Evolutionary conservation across 2,888 invertebrate genomes (phyloP).

Genomic region (Drosophila niveifrons): DNA sequence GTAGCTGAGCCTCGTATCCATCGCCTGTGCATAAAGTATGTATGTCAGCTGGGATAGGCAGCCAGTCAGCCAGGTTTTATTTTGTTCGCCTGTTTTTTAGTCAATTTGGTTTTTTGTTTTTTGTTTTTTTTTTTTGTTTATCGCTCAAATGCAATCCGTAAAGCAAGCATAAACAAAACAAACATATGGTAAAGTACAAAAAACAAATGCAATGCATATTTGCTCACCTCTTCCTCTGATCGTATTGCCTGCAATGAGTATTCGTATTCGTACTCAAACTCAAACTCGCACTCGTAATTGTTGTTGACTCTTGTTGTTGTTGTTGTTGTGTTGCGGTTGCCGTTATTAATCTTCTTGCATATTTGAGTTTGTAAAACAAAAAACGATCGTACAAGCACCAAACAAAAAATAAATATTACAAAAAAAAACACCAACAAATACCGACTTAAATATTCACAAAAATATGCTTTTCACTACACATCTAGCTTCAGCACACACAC

Average conservation of each 20-base stretch:
- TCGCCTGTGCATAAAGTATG: conserved; percentile 17
- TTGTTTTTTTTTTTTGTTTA: conserved; percentile 14
- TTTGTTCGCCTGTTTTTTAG: conserved; percentile 6
- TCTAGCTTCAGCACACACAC: conserved; percentile 22
- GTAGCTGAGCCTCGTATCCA: conserved; percentile 13
- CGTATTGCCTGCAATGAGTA: conserved; percentile 36
- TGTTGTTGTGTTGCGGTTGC: conserved; percentile 49
- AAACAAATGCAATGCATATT: conserved; percentile 59
- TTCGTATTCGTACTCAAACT: neutral
- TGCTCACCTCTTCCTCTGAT: conserved; percentile 70
- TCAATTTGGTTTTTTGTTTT: conserved; percentile 1
- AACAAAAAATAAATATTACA: conserved; percentile 3
- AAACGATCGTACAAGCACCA: neutral
- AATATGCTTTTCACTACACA: conserved; percentile 48
- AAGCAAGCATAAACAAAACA: conserved; percentile 16
- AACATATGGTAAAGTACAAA: conserved; percentile 26
- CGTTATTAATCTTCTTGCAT: conserved; percentile 35
- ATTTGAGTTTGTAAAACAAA: conserved; percentile 38
- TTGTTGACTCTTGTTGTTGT: conserved; percentile 65
- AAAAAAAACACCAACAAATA: conserved; percentile 28
- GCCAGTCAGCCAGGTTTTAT: conserved; percentile 31
- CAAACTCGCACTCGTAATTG: conserved; percentile 52
- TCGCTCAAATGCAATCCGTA: conserved; percentile 14
- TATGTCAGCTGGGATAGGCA: conserved; percentile 62
- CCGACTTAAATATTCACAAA: conserved; percentile 47